Percentiles rank a stretch among this genome's conserved stretches.
Evolutionary conservation across 1,140 invertebrate genomes (phyloP).

Genomic region (Cyphomyrmex costatus): DNA sequence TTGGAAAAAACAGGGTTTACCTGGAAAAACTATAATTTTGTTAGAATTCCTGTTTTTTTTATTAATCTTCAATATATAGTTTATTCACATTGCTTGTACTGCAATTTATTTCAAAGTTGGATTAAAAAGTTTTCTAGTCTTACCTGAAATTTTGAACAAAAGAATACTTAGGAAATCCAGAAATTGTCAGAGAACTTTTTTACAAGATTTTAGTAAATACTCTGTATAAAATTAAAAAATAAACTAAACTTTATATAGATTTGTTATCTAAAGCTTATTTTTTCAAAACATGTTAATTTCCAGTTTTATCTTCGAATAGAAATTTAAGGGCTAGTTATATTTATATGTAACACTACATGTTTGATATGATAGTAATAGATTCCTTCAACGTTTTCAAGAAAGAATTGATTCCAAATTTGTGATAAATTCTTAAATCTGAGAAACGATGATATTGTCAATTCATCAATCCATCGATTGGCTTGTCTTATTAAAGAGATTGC

Average conservation of each 20-base stretch:
- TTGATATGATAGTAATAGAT: conserved; percentile 6
- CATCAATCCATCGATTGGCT: conserved; percentile 16
- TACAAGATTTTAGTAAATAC: too few relatives aligned
- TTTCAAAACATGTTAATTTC: background rate
- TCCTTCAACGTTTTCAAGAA: background rate
- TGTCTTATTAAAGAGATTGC: conserved; percentile 45
- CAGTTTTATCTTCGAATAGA: background rate
- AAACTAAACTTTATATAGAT: background rate
- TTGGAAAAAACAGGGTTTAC: background rate
- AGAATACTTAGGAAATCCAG: too few relatives aligned
- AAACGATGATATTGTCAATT: conserved; percentile 7
- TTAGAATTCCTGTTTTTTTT: too few relatives aligned
- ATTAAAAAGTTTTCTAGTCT: too few relatives aligned
- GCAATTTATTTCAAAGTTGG: too few relatives aligned
- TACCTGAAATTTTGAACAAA: too few relatives aligned
- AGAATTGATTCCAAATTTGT: background rate
- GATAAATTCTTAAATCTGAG: background rate
- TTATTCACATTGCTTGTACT: too few relatives aligned
- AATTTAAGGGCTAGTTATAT: background rate
- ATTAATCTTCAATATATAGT: too few relatives aligned
- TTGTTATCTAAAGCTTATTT: background rate
- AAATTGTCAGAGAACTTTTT: too few relatives aligned
- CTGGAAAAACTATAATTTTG: too few relatives aligned
- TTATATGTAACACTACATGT: background rate
- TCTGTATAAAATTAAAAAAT: too few relatives aligned